Evolutionary conservation across 2,797 vertebrate species (phyloP), one percentile per base, ranked within the genome.

Genomic region (Neomorphus geoffroyi): DNA sequence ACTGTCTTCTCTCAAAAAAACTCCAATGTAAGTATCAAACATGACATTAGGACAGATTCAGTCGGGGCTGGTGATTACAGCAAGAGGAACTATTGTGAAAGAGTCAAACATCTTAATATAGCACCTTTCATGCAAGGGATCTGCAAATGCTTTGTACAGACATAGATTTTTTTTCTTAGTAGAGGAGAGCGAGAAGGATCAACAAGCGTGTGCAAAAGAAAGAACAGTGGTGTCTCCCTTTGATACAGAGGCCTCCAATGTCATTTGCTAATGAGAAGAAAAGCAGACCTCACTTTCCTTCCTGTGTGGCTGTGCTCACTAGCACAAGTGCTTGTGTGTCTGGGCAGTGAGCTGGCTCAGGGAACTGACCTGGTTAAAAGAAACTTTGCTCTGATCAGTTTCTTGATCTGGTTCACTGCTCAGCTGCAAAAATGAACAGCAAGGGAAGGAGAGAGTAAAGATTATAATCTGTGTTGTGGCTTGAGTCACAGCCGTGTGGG

Each of bases 1-100:
- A 99, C 99, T 57, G 91, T 96, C 93, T 98, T 98, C 97, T 99
- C 99, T 6, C 99, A 99, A 95, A 95, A 98, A 57, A 90, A 92
- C 58, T 97, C 97, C 27, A 95, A 8, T 7, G 98, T 98, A 88
- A 98, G 97, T 97, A 92, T 92, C 64, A 48, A 72, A 45, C 28
- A 10, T 61, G 27, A 61, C 17, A 14, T 43, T 50, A 83, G 60
- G 30, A 67, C 60, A 74, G n/a, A 61, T 51, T 64, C 30, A 51
- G 0, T 54, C 0, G 2, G 33, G 58, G 45, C 33, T 90, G 58
- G 18, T 88, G 80, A 91, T 84, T 74, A 57, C 79, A 84, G 70
- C 61, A 94, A 92, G 82, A 90, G 80, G 89, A 94, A 86, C 58
- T 93, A 9, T 89, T 88, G 86, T 77, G 91, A 80, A 94, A 94